Percentiles rank a stretch among this genome's conserved stretches.
Evolutionary conservation across 2,888 invertebrate species (phyloP).

Genomic region (Poecilobothrus nobilitatus): DNA sequence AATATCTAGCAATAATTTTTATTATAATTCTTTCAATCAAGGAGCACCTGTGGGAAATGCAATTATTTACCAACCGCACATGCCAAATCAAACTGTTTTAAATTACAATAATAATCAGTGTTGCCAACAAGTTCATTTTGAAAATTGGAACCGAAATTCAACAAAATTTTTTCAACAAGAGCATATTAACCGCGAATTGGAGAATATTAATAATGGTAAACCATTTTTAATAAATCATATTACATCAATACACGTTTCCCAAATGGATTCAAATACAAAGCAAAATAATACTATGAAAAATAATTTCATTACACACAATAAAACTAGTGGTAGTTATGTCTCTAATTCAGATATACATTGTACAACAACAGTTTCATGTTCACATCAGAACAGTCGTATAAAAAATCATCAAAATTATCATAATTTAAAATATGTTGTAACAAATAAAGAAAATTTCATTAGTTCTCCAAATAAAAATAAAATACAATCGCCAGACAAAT

Average conservation of each 20-base stretch:
- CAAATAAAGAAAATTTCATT: not conserved
- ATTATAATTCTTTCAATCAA: too few relatives aligned
- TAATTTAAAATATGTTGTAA: conserved; percentile 12
- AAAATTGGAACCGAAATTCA: not conserved
- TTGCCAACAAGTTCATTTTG: not conserved
- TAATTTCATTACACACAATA: too few relatives aligned
- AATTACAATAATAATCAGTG: not conserved
- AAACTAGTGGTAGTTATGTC: not conserved
- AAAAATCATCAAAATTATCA: conserved; percentile 10
- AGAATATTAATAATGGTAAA: not conserved
- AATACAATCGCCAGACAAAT: too few relatives aligned
- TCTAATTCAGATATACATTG: not conserved
- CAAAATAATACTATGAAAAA: too few relatives aligned
- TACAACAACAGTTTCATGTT: not conserved
- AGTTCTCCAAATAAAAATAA: not conserved
- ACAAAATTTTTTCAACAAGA: too few relatives aligned
- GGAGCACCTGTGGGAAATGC: too few relatives aligned
- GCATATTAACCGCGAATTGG: not conserved
- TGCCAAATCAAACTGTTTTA: not conserved
- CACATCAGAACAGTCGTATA: not conserved
- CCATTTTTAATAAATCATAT: too few relatives aligned
- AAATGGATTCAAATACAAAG: too few relatives aligned
- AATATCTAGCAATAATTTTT: too few relatives aligned
- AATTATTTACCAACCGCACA: not conserved
- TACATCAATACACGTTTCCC: too few relatives aligned